These are phyloP conservation scores for Cololabis saira DNA, from an alignment of 2,113 vertebrate species.

Conservation along the genomic window DNA sequence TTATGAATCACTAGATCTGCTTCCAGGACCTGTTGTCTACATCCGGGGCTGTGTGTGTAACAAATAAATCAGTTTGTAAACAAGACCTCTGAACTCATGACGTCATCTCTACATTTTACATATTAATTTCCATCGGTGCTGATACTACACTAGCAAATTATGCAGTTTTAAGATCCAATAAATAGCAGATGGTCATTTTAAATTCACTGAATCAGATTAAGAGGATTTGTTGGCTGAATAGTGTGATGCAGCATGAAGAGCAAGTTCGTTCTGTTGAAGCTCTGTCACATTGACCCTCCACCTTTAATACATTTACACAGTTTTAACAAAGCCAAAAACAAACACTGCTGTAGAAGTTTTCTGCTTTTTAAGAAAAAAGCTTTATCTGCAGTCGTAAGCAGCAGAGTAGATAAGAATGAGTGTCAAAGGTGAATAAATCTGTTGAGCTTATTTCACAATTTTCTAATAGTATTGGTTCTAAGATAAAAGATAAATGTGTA, in stretches of 20 bases:
- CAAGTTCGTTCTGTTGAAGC: background rate
- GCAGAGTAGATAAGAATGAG: background rate
- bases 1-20: too few relatives aligned
- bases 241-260: constrained; percentile 5
- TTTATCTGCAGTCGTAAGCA: background rate
- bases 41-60: too few relatives aligned
- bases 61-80: too few relatives aligned
- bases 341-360: background rate
- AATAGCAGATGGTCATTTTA: constrained; percentile 47
- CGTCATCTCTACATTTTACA: too few relatives aligned
- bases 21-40: too few relatives aligned
- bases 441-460: background rate
- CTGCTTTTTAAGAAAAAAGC: background rate
- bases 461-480: background rate
- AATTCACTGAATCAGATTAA: constrained; percentile 43
- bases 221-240: constrained; percentile 52
- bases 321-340: constrained; percentile 14
- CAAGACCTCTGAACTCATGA: too few relatives aligned
- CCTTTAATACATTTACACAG: background rate
- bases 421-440: background rate
- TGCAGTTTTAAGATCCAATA: constrained; percentile 9
- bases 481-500: background rate
- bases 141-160: background rate
- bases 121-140: background rate
- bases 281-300: constrained; percentile 5